These are phyloP conservation scores for Megaustenia siamemsis DNA, from an alignment of 2,888 invertebrate genomes.

Conservation along the genomic window DNA sequence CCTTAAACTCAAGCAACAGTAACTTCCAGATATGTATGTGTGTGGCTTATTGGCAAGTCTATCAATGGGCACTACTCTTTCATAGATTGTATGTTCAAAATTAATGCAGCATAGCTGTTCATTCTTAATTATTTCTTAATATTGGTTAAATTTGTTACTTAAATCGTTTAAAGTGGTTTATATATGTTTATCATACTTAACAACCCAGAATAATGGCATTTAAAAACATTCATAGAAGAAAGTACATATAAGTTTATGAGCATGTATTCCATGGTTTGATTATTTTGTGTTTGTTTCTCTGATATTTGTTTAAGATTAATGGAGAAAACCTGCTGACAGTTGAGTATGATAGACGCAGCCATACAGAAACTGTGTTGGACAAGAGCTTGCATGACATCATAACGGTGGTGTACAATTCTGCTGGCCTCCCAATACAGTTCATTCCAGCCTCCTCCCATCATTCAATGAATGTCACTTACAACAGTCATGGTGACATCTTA, in stretches of 20 bases:
- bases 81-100: background rate
- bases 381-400: conserved; percentile 90
- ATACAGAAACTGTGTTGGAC: conserved; percentile 93
- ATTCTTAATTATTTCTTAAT: too few species aligned
- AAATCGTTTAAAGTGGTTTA: too few species aligned
- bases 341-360: conserved; percentile 94
- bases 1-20: too few species aligned
- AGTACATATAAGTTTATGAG: background rate
- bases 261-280: background rate
- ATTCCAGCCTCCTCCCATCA: conserved; percentile 70
- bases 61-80: background rate
- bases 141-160: too few species aligned
- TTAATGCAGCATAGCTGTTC: too few species aligned
- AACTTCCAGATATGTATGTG: too few species aligned
- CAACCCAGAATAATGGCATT: background rate
- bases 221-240: background rate
- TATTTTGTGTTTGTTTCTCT: background rate
- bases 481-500: conserved; percentile 82
- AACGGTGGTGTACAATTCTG: conserved; percentile 92
- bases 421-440: conserved; percentile 88
- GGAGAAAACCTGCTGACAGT: conserved; percentile 93
- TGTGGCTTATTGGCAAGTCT: background rate
- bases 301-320: conserved; percentile 85
- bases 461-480: conserved; percentile 90
- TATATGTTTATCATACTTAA: background rate